phyloP scores from a whole-genome alignment of 2,113 vertebrate species.

The Dasyprocta punctata region DNA sequence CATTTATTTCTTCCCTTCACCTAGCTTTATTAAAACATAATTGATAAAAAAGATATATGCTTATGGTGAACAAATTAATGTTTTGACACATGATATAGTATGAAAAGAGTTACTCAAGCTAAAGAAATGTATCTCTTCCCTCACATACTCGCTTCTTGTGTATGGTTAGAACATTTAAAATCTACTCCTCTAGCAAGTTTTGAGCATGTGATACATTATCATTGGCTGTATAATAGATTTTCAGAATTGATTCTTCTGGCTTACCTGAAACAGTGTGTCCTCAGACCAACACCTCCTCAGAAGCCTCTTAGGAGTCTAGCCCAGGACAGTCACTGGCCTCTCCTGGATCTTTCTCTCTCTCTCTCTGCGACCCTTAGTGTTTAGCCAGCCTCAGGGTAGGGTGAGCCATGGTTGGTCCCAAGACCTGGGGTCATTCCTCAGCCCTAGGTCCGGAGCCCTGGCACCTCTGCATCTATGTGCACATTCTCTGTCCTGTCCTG shows the following conservation, averaged over 20 bases:
- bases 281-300: background rate
- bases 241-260: background rate
- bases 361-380: background rate
- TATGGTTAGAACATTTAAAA: background rate
- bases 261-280: background rate
- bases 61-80: background rate
- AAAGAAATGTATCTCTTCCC: background rate
- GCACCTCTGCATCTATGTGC: background rate
- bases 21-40: background rate
- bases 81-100: background rate
- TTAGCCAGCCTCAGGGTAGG: background rate
- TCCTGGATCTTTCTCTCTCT: background rate
- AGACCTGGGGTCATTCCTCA: background rate
- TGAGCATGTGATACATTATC: background rate
- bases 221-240: background rate
- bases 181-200: background rate
- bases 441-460: background rate
- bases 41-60: background rate
- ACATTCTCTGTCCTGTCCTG: background rate
- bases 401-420: background rate
- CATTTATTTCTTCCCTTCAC: background rate
- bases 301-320: conserved; percentile 15
- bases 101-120: background rate
- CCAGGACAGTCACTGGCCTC: background rate
- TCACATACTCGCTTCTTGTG: background rate